Base-by-base conservation (phyloP, 2,888 invertebrate genomes). In the Morpho deidamia region DNA sequence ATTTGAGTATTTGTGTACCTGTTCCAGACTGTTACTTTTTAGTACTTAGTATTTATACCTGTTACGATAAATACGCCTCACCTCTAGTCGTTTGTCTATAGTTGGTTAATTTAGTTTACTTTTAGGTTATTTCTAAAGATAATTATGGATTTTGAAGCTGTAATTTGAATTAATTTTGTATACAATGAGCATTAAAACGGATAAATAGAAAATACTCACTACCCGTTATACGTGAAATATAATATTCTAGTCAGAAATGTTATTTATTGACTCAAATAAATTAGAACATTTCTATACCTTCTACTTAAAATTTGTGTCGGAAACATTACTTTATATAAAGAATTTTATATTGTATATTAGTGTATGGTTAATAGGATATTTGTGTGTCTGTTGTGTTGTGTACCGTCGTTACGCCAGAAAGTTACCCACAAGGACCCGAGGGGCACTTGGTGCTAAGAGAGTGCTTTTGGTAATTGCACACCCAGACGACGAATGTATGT, bases 401-500 rank as follows among this genome's bases (percentile, higher is more conserved):
- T 90, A 85, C 65, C 84, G 89, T 73, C 90, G 86, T 58, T 92
- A 78, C 61, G 91, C 78, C 35, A 83, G 91, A 71, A 83, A 88
- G 34, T 65, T 88, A 35, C 78, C 91, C 42, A 84, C 85, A 0
- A 81, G 91, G 62, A 85, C 83, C 53, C 83, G 86, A 35, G 90
- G 89, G 33, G 83, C 91, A 10, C 80, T 90, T 38, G 77, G 89
- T 41, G 86, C 91, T 1, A 87, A 85, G 59, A 86, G 95, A 65
- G 92, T 97, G 42, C 83, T 99, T 34, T 78, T 99, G 50, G 94
- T 99, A 1, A 95, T 93, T 42, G 98, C 99, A 14, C 99, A 99
- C 89, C 99, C 99, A 11, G 99, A 99, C 81, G 99, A 99, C 78
- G 99, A 99, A 79, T 97, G 97, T 67, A 99, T 99, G 99, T 99